These are phyloP conservation scores for Cyaniris semiargus DNA, from an alignment of 2,888 invertebrate species.

Conservation along the genomic window DNA sequence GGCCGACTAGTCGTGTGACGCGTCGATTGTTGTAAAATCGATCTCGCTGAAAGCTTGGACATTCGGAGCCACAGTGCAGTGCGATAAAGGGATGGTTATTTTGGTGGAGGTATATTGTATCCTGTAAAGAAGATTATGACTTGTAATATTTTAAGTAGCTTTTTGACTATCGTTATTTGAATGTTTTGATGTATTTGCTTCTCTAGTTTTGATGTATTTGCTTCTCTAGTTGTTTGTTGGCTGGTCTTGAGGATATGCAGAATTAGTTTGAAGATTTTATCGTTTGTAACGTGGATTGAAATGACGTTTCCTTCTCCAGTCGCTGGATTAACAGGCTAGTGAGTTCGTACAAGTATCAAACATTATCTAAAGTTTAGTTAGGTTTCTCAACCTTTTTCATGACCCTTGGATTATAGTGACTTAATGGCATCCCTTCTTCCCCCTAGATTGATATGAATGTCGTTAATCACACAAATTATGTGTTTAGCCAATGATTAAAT, in stretches of 20 bases:
- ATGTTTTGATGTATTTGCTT: background rate
- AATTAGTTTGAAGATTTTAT: background rate
- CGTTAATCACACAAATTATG: too few species aligned
- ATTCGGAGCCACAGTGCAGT: constrained; percentile 24
- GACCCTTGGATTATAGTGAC: too few species aligned
- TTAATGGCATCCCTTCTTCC: too few species aligned
- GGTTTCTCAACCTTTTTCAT: background rate
- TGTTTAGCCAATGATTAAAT: too few species aligned
- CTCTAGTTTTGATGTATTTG: background rate
- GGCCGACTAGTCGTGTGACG: constrained; percentile 19
- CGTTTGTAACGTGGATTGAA: background rate
- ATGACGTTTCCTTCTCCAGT: background rate
- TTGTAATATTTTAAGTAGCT: constrained; percentile 12
- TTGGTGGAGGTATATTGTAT: constrained; percentile 5
- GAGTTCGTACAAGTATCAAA: background rate
- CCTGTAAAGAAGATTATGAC: constrained; percentile 25
- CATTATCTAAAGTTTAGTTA: background rate
- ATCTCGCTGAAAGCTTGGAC: constrained; percentile 32
- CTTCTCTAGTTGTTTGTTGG: background rate
- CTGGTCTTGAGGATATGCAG: background rate
- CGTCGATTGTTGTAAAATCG: constrained; percentile 27
- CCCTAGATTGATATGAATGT: too few species aligned
- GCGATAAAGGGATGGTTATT: constrained; percentile 29
- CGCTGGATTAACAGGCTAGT: background rate
- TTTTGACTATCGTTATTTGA: background rate